These are phyloP conservation scores for Zoanthus sociatus DNA, from an alignment of 92 coral and sea anemone species.

Conservation along the genomic window DNA sequence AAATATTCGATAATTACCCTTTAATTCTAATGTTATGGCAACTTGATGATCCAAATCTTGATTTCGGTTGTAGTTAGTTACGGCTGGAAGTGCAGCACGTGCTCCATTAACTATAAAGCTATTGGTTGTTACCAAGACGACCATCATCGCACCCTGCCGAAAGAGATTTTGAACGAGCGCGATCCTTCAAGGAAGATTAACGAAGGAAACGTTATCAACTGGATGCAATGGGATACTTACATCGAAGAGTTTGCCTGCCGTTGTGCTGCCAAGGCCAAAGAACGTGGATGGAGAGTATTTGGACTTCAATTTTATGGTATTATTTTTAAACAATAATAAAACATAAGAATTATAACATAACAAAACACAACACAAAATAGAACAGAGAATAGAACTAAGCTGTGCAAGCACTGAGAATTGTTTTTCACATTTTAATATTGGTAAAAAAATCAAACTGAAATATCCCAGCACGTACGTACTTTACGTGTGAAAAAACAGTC, in stretches of 20 bases:
- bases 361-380: too few species aligned
- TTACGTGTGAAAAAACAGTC: too few species aligned
- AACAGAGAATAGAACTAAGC: too few species aligned
- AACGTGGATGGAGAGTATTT: conserved; percentile 72
- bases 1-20: too few species aligned
- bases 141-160: conserved; percentile 62
- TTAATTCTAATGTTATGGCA: too few species aligned
- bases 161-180: conserved; percentile 79
- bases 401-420: too few species aligned
- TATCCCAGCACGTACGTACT: too few species aligned
- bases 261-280: conserved; percentile 41
- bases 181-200: conserved; percentile 70
- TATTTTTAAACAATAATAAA: not conserved
- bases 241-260: conserved; percentile 79
- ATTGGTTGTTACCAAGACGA: conserved; percentile 74
- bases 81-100: conserved; percentile 71
- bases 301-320: conserved; percentile 88
- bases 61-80: not conserved
- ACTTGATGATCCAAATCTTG: too few species aligned
- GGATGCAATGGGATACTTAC: conserved; percentile 83
- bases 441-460: too few species aligned
- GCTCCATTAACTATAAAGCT: conserved; percentile 62
- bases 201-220: conserved; percentile 63
- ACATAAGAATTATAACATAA: not conserved
- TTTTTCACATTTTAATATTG: too few species aligned